phyloP scores from a whole-genome alignment of 1,140 invertebrate species.

The Pseudomyrmex sp. region DNA sequence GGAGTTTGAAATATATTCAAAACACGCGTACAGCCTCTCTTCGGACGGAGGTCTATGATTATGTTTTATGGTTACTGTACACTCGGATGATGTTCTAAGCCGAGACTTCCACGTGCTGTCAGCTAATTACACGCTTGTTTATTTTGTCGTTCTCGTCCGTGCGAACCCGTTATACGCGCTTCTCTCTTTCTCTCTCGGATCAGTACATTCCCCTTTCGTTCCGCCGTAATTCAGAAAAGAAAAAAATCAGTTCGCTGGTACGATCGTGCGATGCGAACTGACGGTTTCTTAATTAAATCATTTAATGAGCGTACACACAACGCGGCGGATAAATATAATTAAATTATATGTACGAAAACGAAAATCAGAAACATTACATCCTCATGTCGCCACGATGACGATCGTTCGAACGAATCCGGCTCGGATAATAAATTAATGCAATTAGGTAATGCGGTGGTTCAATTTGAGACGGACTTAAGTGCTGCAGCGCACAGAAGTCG shows the following conservation, averaged over 20 bases:
- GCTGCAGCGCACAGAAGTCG: slow-evolving; percentile 26
- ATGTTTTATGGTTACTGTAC: slow-evolving; percentile 22
- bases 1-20: background rate
- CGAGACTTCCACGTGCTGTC: slow-evolving; percentile 39
- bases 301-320: background rate
- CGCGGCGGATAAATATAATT: background rate
- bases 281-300: slow-evolving; percentile 37
- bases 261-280: background rate
- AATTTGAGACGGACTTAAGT: slow-evolving; percentile 22
- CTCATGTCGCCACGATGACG: background rate
- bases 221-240: background rate
- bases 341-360: background rate
- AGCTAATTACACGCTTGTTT: slow-evolving; percentile 70
- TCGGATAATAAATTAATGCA: slow-evolving; percentile 48
- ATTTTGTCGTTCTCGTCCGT: slow-evolving; percentile 58
- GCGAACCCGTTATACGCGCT: slow-evolving; percentile 61
- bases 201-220: slow-evolving; percentile 48
- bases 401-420: background rate
- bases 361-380: background rate
- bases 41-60: background rate
- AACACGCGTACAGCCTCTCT: background rate
- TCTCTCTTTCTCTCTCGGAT: background rate
- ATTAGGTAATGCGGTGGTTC: slow-evolving; percentile 41
- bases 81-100: slow-evolving; percentile 9
- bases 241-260: background rate